Conservation (phyloP, 2,113 vertebrate genomes). For the Gymnorhina tibicen region DNA sequence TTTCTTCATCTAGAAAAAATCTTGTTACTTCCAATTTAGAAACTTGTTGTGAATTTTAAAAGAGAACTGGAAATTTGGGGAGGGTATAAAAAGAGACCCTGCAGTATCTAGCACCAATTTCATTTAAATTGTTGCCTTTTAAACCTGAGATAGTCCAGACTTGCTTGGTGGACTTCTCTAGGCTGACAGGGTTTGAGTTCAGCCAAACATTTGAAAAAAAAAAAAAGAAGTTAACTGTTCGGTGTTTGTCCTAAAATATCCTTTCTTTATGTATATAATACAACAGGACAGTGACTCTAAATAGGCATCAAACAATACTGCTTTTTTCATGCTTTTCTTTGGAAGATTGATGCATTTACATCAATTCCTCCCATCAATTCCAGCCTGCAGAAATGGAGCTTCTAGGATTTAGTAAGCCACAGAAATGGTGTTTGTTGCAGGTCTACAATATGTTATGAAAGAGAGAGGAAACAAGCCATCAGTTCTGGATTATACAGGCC, state of each 20-base stretch:
- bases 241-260: background rate
- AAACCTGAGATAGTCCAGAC: background rate
- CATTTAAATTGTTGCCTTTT: background rate
- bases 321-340: background rate
- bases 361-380: conserved; percentile 27
- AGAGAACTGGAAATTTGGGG: background rate
- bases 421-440: background rate
- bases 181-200: background rate
- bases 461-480: background rate
- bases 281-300: background rate
- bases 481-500: background rate
- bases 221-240: background rate
- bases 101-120: background rate
- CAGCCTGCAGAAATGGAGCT: background rate
- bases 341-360: background rate
- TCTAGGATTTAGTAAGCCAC: background rate
- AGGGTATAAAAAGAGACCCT: background rate
- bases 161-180: background rate
- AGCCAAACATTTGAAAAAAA: background rate
- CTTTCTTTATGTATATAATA: background rate
- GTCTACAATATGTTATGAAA: background rate
- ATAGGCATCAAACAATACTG: background rate
- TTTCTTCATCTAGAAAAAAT: background rate
- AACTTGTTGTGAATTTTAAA: background rate
- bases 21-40: background rate